These are phyloP conservation scores for Thelaira solivaga DNA, from an alignment of 2,888 invertebrate species.

Conservation along the genomic window DNA sequence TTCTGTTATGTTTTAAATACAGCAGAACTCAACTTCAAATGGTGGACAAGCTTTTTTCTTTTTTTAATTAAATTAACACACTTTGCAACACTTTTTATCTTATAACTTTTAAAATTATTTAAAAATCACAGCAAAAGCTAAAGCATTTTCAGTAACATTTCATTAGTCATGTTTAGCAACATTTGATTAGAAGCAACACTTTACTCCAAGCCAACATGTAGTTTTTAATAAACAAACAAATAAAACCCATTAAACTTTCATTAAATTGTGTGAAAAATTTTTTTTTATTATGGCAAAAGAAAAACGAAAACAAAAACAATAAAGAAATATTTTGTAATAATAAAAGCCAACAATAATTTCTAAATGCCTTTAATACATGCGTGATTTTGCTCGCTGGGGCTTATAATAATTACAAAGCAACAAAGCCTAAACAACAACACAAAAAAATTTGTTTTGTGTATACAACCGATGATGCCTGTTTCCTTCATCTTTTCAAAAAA, in stretches of 20 bases:
- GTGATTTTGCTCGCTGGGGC: conserved; percentile 30
- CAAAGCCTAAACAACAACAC: background rate
- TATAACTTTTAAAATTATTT: too few relatives aligned
- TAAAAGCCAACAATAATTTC: background rate
- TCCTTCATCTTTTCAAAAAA: background rate
- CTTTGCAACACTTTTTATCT: too few relatives aligned
- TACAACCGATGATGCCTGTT: background rate
- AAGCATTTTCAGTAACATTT: too few relatives aligned
- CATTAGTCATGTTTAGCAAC: too few relatives aligned
- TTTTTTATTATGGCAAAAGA: background rate
- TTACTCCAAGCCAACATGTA: too few relatives aligned
- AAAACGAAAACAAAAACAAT: background rate
- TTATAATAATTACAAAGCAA: conserved; percentile 10
- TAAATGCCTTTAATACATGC: conserved; percentile 25
- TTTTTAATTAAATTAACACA: too few relatives aligned
- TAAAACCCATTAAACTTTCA: background rate
- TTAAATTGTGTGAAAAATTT: background rate
- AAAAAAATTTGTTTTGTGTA: background rate
- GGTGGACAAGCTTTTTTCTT: too few relatives aligned
- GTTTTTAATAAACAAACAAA: background rate
- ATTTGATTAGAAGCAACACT: too few relatives aligned
- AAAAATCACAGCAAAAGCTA: too few relatives aligned
- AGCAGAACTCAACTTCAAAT: too few relatives aligned
- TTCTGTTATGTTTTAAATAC: too few relatives aligned
- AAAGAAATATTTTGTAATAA: conserved; percentile 35